Conservation (phyloP, 2,113 vertebrate species). For the Chaenocephalus aceratus region DNA sequence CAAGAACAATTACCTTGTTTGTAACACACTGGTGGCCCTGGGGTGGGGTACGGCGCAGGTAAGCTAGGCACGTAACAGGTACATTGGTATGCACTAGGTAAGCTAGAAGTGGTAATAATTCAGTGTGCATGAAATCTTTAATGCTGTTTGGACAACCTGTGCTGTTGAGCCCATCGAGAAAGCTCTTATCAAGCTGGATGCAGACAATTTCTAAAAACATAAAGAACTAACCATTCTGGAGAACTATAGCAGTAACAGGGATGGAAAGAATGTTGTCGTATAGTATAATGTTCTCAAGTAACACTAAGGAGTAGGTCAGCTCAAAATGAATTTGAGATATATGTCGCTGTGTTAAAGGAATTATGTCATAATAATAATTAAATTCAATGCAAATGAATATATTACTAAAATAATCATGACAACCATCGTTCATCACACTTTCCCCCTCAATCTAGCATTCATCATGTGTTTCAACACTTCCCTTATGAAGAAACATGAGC, state of each 20-base stretch:
- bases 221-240: neutral
- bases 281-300: neutral
- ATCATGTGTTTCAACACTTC: constrained; percentile 38
- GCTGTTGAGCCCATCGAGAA: neutral
- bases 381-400: neutral
- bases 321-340: neutral
- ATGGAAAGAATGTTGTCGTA: neutral
- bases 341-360: neutral
- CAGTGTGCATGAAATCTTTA: neutral
- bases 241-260: neutral
- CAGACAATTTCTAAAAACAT: neutral
- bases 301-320: neutral
- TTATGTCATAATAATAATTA: too few species aligned
- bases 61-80: constrained; percentile 14
- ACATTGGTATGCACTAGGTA: constrained; percentile 12
- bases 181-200: neutral
- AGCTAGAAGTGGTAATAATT: neutral
- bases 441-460: neutral
- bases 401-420: constrained; percentile 18
- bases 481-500: constrained; percentile 25
- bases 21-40: constrained; percentile 37
- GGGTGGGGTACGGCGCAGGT: constrained; percentile 24
- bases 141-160: constrained; percentile 1
- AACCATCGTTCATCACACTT: constrained; percentile 6
- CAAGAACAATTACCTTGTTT: constrained; percentile 61